Evolutionary conservation across 2,797 vertebrate genomes (phyloP), one percentile per base, ranked within the genome.

Genomic region (Pseudochirops corinnae): DNA sequence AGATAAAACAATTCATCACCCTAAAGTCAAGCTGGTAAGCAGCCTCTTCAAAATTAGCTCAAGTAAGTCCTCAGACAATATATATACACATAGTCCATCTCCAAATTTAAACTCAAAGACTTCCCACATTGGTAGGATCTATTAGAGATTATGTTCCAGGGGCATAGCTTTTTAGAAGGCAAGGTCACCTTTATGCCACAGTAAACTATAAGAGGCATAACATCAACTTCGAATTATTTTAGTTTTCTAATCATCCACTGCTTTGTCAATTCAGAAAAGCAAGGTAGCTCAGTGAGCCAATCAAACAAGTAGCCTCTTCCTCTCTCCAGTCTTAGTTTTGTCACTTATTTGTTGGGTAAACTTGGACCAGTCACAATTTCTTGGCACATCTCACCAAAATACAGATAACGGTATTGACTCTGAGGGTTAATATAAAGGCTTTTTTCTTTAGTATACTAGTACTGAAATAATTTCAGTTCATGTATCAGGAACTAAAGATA

Each of bases 341-440:
- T 24, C 28, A 95, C 58, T 92, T 82, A 91, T 55, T 60, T 16
- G 5, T 92, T 94, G 87, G 62, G 14, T 91, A 96, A 95, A 92
- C 93, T 91, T 82, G 91, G 53, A 12, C 3, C 90, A 93, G 26
- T 93, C 87, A 94, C n/a, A 93, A 92, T 95, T 92, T 96, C 96
- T 92, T 95, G 56, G 62, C 56, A 91, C 3, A 95, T 92, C 18
- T 92, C 91, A 95, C 55, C 39, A 62, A 95, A 46, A 53, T 91
- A 91, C 39, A n/a, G 52, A 62, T 82, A 53, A n/a, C 39, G 33
- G 67, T n/a, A 82, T 24, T 39, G n/a, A 46, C 3, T 82, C n/a
- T 82, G n/a, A 94, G 90, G 56, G 92, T 46, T 56, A 91, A 91
- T 24, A 93, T 24, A 29, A 82, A 92, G 56, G 62, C 62, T n/a